phyloP scores from a whole-genome alignment of 64 coral and sea anemone species.

The Porites australiensis region DNA sequence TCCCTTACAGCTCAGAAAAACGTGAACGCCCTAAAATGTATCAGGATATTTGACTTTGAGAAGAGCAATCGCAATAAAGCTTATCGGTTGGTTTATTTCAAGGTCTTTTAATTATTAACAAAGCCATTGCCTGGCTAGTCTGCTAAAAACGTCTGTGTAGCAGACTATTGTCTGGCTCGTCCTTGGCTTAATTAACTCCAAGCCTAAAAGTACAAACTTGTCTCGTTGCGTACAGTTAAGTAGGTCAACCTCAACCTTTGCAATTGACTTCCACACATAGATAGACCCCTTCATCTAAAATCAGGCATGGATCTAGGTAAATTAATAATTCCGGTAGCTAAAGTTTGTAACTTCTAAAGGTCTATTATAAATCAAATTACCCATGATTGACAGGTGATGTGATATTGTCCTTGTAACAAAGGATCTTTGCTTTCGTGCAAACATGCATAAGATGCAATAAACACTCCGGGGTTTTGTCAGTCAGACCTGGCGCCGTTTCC shows the following conservation, averaged over 20 bases:
- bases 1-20: neutral
- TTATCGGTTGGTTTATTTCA: neutral
- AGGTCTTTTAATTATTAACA: neutral
- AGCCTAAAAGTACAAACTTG: neutral
- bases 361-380: neutral
- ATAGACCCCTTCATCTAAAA: neutral
- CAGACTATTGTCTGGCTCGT: neutral
- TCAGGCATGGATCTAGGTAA: neutral
- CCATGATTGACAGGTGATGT: constrained; percentile 1
- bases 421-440: neutral
- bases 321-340: neutral
- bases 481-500: neutral
- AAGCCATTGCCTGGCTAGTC: too few relatives aligned
- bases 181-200: neutral
- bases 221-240: neutral
- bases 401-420: neutral
- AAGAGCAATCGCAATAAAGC: neutral
- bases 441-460: neutral
- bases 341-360: neutral
- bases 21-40: neutral
- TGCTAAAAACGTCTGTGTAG: too few relatives aligned
- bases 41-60: neutral
- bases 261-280: neutral
- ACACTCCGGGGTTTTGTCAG: neutral
- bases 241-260: neutral